Conservation (phyloP, 1,140 invertebrate species). For the Manduca sexta region DNA sequence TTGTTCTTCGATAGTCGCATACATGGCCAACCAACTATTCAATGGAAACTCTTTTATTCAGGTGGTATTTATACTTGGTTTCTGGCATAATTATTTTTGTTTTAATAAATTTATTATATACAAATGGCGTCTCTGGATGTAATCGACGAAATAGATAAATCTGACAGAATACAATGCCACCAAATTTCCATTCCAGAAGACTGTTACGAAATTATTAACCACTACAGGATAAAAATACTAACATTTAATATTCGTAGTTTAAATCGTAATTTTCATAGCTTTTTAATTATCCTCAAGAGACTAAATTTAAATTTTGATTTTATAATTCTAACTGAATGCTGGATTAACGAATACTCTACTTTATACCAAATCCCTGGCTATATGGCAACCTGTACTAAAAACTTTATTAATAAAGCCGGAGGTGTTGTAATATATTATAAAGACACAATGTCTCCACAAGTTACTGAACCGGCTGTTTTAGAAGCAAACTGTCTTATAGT, state of each 20-base stretch:
- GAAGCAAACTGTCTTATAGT: too few relatives aligned
- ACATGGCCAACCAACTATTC: too few relatives aligned
- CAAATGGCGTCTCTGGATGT: too few relatives aligned
- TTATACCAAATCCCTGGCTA: not conserved
- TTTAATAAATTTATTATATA: too few relatives aligned
- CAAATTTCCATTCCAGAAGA: slow-evolving; percentile 1
- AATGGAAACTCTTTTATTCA: too few relatives aligned
- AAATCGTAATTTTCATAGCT: not conserved
- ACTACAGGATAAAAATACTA: not conserved
- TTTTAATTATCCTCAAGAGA: not conserved
- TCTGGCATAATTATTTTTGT: too few relatives aligned
- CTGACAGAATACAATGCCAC: too few relatives aligned
- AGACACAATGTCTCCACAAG: too few relatives aligned
- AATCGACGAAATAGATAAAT: too few relatives aligned
- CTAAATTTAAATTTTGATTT: not conserved
- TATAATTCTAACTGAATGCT: slow-evolving; percentile 1
- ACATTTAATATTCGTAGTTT: not conserved
- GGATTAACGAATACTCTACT: not conserved
- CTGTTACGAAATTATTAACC: not conserved
- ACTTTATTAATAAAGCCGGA: not conserved
- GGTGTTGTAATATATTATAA: slow-evolving; percentile 1
- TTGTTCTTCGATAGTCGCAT: too few relatives aligned
- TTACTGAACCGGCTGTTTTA: too few relatives aligned
- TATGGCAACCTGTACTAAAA: not conserved
- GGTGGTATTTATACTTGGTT: too few relatives aligned